Base-by-base conservation (phyloP, 2,113 vertebrate genomes). In the Eclectus roratus region DNA sequence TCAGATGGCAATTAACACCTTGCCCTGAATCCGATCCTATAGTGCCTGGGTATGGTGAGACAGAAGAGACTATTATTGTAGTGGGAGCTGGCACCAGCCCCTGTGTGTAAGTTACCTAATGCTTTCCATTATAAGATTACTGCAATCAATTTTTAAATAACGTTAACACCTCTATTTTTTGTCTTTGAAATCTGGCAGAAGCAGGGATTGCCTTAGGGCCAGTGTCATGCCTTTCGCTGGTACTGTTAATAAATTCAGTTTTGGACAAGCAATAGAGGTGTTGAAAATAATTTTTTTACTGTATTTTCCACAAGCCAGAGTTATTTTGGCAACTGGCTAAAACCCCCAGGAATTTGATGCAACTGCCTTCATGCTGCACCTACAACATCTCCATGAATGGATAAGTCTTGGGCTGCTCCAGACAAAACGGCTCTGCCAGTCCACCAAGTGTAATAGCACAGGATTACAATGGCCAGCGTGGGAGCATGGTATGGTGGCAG, bases 121-220 rank as follows among this genome's bases (percentile, higher is more conserved):
- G 88, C 72, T 96, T 96, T 96, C 55, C 91, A 90, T 83, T 94
- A 53, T 78, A 86, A 86, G 35, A 86, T 86, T 88, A 79, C 74
- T 93, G 72, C 55, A 90, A 79, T 88, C 79, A 46, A 37, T 71
- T 96, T 84, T 80, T 46, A 9, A 88, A 55, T 71, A 91, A 80
- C 0, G 1, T 95, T 95, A 81, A 92, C 92, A 94, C 85, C 60
- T 92, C 61, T 60, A 81, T 86, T 96, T 85, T 95, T 95, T 91
- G 69, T 46, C 60, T 93, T 84, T 74, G 80, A 76, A 88, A 90
- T 44, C 76, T 96, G 82, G 76, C 93, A 94, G 85, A 44, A 85
- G 35, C 27, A 5, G 27, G 27, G 63, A 89, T 87, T 94, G 96
- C 96, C 91, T 10, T 9, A 79, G 78, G 91, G 78, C 68, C 39